Evolutionary conservation across 2,113 vertebrate genomes (phyloP).

Genomic region (Thunnus maccoyii): DNA sequence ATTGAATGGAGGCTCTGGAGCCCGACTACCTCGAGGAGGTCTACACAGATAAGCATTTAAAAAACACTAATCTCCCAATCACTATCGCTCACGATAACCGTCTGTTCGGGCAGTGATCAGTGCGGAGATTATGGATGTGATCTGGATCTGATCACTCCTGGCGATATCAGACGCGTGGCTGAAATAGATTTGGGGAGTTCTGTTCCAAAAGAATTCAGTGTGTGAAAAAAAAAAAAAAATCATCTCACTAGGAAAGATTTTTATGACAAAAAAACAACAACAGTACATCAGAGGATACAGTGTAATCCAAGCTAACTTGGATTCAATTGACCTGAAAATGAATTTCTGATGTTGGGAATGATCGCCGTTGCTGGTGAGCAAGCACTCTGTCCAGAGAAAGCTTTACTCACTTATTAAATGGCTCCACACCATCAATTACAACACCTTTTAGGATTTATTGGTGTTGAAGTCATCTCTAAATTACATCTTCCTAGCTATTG

Average conservation of each 20-base stretch:
- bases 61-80: slow-evolving; percentile 79
- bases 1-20: slow-evolving; percentile 37
- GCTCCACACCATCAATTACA: too few relatives aligned
- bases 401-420: too few relatives aligned
- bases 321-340: neutral
- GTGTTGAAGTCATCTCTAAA: too few relatives aligned
- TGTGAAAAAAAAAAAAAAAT: neutral
- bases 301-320: neutral
- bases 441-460: too few relatives aligned
- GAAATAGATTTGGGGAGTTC: slow-evolving; percentile 60
- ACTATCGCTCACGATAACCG: slow-evolving; percentile 62
- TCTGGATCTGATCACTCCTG: slow-evolving; percentile 71
- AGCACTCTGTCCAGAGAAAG: too few relatives aligned
- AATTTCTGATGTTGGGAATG: too few relatives aligned
- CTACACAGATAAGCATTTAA: slow-evolving; percentile 74
- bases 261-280: neutral
- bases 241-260: neutral
- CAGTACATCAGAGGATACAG: neutral
- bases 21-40: slow-evolving; percentile 71
- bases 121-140: slow-evolving; percentile 69
- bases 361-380: too few relatives aligned
- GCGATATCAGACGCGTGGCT: slow-evolving; percentile 62
- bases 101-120: slow-evolving; percentile 73
- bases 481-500: too few relatives aligned
- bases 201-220: slow-evolving; percentile 52